Evolutionary conservation across 1,140 invertebrate genomes (phyloP).

Genomic region (Babylonia areolata): DNA sequence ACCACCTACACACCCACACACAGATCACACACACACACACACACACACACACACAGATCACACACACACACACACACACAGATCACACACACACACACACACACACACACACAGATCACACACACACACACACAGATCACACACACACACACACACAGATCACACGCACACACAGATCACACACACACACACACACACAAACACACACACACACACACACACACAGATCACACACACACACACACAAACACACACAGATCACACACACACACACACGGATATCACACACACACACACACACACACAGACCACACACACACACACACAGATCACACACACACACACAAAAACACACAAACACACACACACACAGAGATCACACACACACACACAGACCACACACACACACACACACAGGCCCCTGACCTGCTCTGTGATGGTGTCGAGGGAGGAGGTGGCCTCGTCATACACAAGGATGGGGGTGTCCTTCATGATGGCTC

Average conservation of each 20-base stretch:
- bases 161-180: no score
- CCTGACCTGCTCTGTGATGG: slow-evolving; percentile 95
- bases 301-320: not conserved
- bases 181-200: no score
- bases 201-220: no score
- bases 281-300: not conserved
- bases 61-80: no score
- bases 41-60: no score
- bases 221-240: not conserved
- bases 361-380: not conserved
- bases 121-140: no score
- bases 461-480: slow-evolving; percentile 98
- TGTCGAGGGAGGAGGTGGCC: slow-evolving; percentile 98
- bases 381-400: not conserved
- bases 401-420: not conserved
- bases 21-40: no score
- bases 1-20: no score
- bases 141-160: no score
- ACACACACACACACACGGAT: not conserved
- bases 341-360: not conserved
- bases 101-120: no score
- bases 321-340: slow-evolving; percentile 2
- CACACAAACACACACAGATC: not conserved
- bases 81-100: no score
- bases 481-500: slow-evolving; percentile 96